Evolutionary conservation across 1,140 invertebrate species (phyloP).

Genomic region (Drosophila punjabiensis): DNA sequence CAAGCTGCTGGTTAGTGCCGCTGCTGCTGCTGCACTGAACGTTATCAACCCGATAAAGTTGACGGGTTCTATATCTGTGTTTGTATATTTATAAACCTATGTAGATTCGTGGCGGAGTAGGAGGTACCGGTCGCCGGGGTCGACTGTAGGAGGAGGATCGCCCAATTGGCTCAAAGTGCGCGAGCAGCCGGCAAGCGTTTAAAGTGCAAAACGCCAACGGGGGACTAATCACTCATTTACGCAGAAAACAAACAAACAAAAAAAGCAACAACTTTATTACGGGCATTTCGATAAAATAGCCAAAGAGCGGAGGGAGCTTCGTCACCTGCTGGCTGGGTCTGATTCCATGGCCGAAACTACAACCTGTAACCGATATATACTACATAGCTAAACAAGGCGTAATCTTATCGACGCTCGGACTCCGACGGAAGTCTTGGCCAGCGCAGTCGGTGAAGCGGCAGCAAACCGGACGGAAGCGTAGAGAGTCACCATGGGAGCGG

Average conservation of each 20-base stretch:
- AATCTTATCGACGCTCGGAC: slow-evolving; percentile 43
- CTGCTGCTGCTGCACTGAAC: slow-evolving; percentile 3
- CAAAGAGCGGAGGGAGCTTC: not conserved
- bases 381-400: slow-evolving; percentile 38
- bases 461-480: slow-evolving; percentile 5
- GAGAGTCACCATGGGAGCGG: not conserved
- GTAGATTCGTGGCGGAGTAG: not conserved
- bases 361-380: slow-evolving; percentile 39
- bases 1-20: not conserved
- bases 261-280: slow-evolving; percentile 59
- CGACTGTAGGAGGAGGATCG: slow-evolving; percentile 15
- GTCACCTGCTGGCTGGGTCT: slow-evolving; percentile 7
- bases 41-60: slow-evolving; percentile 29
- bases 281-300: slow-evolving; percentile 50
- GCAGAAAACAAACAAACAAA: slow-evolving; percentile 11
- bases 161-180: slow-evolving; percentile 66
- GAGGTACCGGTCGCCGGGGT: not conserved
- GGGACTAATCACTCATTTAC: slow-evolving; percentile 50
- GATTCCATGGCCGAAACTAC: slow-evolving; percentile 11
- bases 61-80: not conserved
- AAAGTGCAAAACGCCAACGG: slow-evolving; percentile 45
- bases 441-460: slow-evolving; percentile 18
- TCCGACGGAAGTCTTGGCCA: slow-evolving; percentile 18
- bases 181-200: slow-evolving; percentile 40
- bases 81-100: not conserved